phyloP scores from a whole-genome alignment of 2,797 vertebrate species.

The Dipus sagitta region DNA sequence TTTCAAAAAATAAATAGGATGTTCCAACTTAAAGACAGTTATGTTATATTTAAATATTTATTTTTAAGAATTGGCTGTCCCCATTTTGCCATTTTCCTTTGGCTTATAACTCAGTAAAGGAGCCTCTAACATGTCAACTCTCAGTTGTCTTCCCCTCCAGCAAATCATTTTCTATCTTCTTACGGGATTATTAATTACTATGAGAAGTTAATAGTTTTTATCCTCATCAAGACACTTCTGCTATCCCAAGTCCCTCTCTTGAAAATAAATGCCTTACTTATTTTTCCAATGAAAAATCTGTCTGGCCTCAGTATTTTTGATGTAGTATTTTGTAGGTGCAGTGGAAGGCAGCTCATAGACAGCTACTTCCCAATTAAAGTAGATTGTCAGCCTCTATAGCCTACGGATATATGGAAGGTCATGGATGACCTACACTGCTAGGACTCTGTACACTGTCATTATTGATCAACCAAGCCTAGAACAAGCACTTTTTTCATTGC shows the following conservation, averaged over 20 bases:
- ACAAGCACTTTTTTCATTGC: slow-evolving; percentile 45
- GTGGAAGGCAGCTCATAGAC: slow-evolving; percentile 54
- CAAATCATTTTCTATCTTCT: not conserved
- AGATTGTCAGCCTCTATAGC: slow-evolving; percentile 12
- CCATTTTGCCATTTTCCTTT: not conserved
- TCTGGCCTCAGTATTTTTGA: slow-evolving; percentile 49
- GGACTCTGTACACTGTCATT: not conserved
- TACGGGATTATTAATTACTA: not conserved
- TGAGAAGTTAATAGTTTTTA: slow-evolving; percentile 48
- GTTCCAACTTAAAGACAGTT: not conserved
- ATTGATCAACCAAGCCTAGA: slow-evolving; percentile 58
- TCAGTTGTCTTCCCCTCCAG: not conserved
- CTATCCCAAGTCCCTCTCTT: slow-evolving; percentile 55
- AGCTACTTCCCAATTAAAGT: slow-evolving; percentile 56
- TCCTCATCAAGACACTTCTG: not conserved
- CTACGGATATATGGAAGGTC: slow-evolving; percentile 9
- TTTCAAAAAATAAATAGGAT: not conserved
- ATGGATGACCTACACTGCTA: not conserved
- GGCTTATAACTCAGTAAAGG: not conserved
- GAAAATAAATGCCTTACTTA: slow-evolving; percentile 52
- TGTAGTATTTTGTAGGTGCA: slow-evolving; percentile 26
- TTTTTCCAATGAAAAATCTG: slow-evolving; percentile 40
- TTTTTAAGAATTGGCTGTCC: not conserved
- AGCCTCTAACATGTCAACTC: not conserved
- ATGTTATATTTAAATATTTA: slow-evolving; percentile 9